Base-by-base conservation (phyloP, 2,113 vertebrate species). In the Anser cygnoides region DNA sequence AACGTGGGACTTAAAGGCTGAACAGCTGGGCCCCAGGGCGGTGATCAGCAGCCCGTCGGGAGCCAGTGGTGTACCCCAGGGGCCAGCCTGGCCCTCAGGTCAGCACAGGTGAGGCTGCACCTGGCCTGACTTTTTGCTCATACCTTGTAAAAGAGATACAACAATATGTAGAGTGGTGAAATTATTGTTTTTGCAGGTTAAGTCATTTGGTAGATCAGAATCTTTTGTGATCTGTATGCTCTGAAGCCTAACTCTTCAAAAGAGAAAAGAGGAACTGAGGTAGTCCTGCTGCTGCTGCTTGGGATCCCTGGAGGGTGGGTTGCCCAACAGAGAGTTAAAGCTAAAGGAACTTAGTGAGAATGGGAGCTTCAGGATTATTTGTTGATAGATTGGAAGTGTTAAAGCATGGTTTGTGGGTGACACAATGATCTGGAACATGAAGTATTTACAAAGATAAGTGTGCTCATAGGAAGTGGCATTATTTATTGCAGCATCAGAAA, bases 61-160 rank as follows among this genome's bases (percentile, higher is more conserved):
- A 35, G 10, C 28, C 35, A 9, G 68, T 1, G 0, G 8, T 46
- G 35, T 33, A 44, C 10, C 9, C 13, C 11, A 25, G 37, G 31
- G 12, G 8, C 49, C 57, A 37, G 0, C 39, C 26, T 41, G 41
- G 11, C 26, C 39, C 39, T 65, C 26, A 29, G 37, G 19, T 29
- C 62, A 65, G 17, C 26, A 41, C 28, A 28, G 17, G 39, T 65
- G 39, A 19, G 62, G 18, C 39, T 39, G 41, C 37, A 41, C 26
- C 37, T 63, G 37, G 62, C 39, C 26, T 70, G 23, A 22, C 10
- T 58, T 44, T 26, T 73, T 41, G 28, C 44, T 74, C 29, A n/a
- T 37, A 17, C 11, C 26, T 77, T 62, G 13, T 49, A 28, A 49
- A 35, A 29, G 21, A 61, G n/a, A 31, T 21, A 46, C 25, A 50